Percentiles rank a stretch among this genome's conserved stretches.
Conservation (phyloP, 2,113 vertebrate genomes). For the Pomatorhinus ruficollis region DNA sequence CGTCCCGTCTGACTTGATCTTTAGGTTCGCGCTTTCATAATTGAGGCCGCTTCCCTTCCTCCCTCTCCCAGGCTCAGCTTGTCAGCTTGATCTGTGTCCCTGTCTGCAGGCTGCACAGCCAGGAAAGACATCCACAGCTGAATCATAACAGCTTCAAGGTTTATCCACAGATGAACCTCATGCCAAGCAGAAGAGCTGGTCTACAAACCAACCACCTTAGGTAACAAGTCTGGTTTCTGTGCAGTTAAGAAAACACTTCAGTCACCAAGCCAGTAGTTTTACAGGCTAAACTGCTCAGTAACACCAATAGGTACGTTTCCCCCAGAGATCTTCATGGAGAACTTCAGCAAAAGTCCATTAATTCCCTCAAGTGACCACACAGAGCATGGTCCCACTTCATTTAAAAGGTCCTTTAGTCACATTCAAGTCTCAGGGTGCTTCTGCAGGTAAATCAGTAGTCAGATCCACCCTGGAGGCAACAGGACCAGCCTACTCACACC, state of each 20-base stretch:
- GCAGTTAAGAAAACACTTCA: constrained; percentile 25
- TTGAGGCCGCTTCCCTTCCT: not conserved
- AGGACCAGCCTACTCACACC: not conserved
- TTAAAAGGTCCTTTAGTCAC: not conserved
- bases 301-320: not conserved
- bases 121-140: not conserved
- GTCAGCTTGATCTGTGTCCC: not conserved
- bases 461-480: not conserved
- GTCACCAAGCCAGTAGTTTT: not conserved
- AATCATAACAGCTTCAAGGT: constrained; percentile 40
- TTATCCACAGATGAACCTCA: constrained; percentile 35
- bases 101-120: not conserved
- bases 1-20: not conserved
- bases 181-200: constrained; percentile 42
- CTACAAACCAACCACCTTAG: constrained; percentile 28
- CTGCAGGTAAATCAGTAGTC: rapidly evolving
- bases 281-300: not conserved
- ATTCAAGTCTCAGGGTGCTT: not conserved
- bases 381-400: not conserved
- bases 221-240: constrained; percentile 35
- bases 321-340: not conserved
- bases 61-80: not conserved
- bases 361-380: not conserved
- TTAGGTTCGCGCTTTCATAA: not conserved
- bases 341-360: not conserved